Conservation (phyloP, 1,140 invertebrate genomes). For the Plodia interpunctella region DNA sequence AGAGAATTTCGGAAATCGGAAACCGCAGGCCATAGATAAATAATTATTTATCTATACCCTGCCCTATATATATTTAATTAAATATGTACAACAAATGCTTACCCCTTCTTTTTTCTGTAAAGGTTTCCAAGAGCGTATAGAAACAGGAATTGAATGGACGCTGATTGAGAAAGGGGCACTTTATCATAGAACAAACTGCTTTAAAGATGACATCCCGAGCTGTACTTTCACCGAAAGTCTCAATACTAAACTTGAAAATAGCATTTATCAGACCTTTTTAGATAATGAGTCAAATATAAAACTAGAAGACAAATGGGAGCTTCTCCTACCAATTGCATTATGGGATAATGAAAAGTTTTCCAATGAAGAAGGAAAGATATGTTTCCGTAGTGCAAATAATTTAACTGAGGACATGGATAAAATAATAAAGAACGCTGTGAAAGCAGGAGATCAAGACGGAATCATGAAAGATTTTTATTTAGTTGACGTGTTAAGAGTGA, state of each 20-base stretch:
- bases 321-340: slow-evolving; percentile 46
- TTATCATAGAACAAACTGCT: slow-evolving; percentile 35
- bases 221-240: slow-evolving; percentile 46
- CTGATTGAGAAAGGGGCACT: slow-evolving; percentile 36
- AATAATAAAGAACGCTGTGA: slow-evolving; percentile 53
- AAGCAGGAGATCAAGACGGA: slow-evolving; percentile 32
- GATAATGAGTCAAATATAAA: slow-evolving; percentile 43
- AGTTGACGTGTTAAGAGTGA: slow-evolving; percentile 46
- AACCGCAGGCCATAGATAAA: too few species aligned
- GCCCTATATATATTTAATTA: too few species aligned
- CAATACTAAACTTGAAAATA: slow-evolving; percentile 51
- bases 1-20: too few species aligned
- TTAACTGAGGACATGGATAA: slow-evolving; percentile 53
- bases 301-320: slow-evolving; percentile 57
- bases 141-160: slow-evolving; percentile 58
- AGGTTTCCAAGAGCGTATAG: slow-evolving; percentile 57
- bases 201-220: slow-evolving; percentile 28
- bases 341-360: slow-evolving; percentile 65
- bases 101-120: slow-evolving; percentile 15
- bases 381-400: slow-evolving; percentile 46
- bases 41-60: too few species aligned
- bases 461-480: slow-evolving; percentile 46
- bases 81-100: too few species aligned
- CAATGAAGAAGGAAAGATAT: slow-evolving; percentile 53
- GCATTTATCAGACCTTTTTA: slow-evolving; percentile 51